A percentile compares a stretch with the other conserved stretches of the same genome.
Conservation (phyloP, 30 jellyfish, hydroid and myxozoan genomes). For the Pelagia noctiluca region DNA sequence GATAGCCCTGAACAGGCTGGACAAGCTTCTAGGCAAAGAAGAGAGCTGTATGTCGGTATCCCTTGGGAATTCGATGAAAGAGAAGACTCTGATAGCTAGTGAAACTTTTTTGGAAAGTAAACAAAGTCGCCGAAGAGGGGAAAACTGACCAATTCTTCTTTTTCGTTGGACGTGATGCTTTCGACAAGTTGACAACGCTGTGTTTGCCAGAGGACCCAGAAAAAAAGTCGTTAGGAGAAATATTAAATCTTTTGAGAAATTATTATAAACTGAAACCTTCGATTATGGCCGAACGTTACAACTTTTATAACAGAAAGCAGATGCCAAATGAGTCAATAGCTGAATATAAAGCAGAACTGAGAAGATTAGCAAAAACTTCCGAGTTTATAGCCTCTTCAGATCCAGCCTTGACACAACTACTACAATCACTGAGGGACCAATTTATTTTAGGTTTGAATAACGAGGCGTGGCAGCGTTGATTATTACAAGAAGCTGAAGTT, state of each 20-base stretch:
- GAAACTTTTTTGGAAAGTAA: constrained; percentile 60
- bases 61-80: constrained; percentile 62
- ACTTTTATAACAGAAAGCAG: constrained; percentile 61
- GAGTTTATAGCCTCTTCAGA: not conserved
- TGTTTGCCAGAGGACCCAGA: constrained; percentile 77
- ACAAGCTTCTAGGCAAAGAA: constrained; percentile 37
- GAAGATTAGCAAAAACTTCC: not conserved
- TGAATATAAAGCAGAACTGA: constrained; percentile 54
- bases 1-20: constrained; percentile 36
- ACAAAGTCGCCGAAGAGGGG: constrained; percentile 63
- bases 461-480: constrained; percentile 69
- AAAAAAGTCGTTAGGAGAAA: constrained; percentile 35
- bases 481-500: constrained; percentile 73
- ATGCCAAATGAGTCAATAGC: constrained; percentile 41
- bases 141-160: constrained; percentile 58
- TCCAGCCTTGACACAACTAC: constrained; percentile 34
- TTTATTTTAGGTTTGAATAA: constrained; percentile 57
- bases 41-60: constrained; percentile 49
- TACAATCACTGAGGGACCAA: constrained; percentile 34
- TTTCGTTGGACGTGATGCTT: constrained; percentile 70
- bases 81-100: constrained; percentile 53
- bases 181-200: constrained; percentile 51
- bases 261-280: constrained; percentile 62
- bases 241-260: not conserved
- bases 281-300: constrained; percentile 68